Evolutionary conservation across 2,113 vertebrate genomes (phyloP), one percentile per base, ranked within the genome.

Genomic region (Pleuronectes platessa): DNA sequence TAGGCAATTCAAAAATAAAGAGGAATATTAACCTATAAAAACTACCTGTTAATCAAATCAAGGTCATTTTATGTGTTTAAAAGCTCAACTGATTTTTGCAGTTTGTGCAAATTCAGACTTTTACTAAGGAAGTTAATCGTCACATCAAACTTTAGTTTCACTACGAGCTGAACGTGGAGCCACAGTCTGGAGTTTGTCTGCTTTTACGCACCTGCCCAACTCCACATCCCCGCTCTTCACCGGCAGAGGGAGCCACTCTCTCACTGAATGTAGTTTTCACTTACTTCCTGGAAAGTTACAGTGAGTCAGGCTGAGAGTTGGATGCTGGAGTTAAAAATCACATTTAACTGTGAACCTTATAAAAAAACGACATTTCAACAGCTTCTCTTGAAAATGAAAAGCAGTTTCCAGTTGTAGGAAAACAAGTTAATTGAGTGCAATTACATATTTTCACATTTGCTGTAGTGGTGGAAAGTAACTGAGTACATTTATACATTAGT

Each of bases 171-270:
- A 8, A 31, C 56, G 5, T 31, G n/a, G 1, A 56, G 15, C 73
- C 26, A 53, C 3, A 26, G 7, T 66, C 5, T 63, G 3, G 4
- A 17, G 47, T 51, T 51, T 11, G 13, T 62, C 68, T 61, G 13
- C 61, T 53, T 89, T 71, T 55, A 72, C 71, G 68, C 82, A 90
- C 88, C 78, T 86, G 87, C 68, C 42, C 37, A 53, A 17, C 35
- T 35, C n/a, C 24, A 75, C 69, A 49, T 2, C 47, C 79, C 24
- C 62, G 31, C 35, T 24, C 2, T 71, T 60, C 64, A 5, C 83
- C 92, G 83, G 83, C 76, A 91, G 92, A 83, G 76, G 86, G 90
- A 37, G 88, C 76, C 79, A 82, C 18, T 23, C 13, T 1, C 62
- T 56, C 5, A 51, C 40, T n/a, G 0, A 56, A 74, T 3, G 0